Conservation (phyloP, 2,113 vertebrate genomes). For the Rhodinocichla rosea region DNA sequence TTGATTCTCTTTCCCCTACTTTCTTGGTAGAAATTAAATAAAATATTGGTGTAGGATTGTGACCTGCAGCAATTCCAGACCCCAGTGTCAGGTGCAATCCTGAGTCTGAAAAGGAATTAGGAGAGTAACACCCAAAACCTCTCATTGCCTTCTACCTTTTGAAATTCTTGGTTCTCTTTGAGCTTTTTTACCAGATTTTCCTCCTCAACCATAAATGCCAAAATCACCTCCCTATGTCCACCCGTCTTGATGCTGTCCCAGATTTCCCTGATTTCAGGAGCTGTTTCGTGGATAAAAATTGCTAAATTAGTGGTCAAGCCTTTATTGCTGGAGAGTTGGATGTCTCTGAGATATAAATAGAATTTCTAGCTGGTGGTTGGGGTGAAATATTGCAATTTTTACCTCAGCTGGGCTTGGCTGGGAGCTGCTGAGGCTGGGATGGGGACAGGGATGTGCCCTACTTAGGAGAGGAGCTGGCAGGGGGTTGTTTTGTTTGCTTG, state of each 20-base stretch:
- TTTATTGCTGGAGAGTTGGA: not conserved
- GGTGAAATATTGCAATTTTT: not conserved
- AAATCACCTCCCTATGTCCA: not conserved
- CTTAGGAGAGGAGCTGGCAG: conserved; percentile 7
- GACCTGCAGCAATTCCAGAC: not conserved
- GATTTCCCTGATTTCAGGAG: not conserved
- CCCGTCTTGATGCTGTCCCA: not conserved
- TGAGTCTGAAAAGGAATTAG: not conserved
- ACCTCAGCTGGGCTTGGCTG: not conserved
- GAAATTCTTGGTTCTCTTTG: not conserved
- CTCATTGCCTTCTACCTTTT: not conserved
- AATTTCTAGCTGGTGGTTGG: not conserved
- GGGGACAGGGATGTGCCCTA: not conserved
- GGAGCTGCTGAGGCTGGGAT: not conserved
- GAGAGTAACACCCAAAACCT: not conserved
- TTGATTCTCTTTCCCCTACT: not conserved
- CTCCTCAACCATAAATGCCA: not conserved
- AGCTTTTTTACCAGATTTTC: not conserved
- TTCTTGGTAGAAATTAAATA: not conserved
- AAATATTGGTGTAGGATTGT: not conserved
- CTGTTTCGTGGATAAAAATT: not conserved
- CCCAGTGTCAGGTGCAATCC: not conserved
- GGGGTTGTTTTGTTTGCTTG: conserved; percentile 18
- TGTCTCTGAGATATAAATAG: not conserved
- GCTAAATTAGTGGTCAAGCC: not conserved